Conservation (phyloP, 2,888 invertebrate species). For the Tuberolachnus salignus region DNA sequence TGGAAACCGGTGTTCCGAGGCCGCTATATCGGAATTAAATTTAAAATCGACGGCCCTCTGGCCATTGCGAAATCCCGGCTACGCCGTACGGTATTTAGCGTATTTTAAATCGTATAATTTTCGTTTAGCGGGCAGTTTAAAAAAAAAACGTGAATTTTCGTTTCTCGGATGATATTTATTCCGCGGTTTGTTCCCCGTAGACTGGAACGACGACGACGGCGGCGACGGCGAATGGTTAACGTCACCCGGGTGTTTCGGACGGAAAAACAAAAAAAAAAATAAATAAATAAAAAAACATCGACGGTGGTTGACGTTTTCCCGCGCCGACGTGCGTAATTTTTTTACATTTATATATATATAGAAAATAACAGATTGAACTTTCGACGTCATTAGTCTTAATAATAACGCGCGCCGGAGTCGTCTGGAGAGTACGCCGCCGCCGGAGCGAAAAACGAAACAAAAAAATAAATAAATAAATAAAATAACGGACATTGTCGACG, state of each 20-base stretch:
- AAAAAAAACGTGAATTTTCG: slow-evolving; percentile 17
- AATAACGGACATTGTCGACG: slow-evolving; percentile 30
- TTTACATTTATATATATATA: not conserved
- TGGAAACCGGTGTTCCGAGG: too few species aligned
- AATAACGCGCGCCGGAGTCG: slow-evolving; percentile 28
- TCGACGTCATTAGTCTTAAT: slow-evolving; percentile 53
- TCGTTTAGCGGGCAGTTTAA: too few species aligned
- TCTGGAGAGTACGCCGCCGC: slow-evolving; percentile 8
- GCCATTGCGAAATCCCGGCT: too few species aligned
- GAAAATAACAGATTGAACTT: slow-evolving; percentile 48
- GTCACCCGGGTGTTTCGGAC: slow-evolving; percentile 8
- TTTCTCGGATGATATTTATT: not conserved
- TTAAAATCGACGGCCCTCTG: too few species aligned
- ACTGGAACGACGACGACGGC: slow-evolving; percentile 31
- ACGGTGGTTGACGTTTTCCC: not conserved
- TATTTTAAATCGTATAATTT: too few species aligned
- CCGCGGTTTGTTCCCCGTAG: slow-evolving; percentile 2
- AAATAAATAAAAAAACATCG: too few species aligned
- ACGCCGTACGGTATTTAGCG: too few species aligned
- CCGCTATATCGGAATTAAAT: too few species aligned
- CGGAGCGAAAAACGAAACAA: not conserved
- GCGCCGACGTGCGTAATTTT: too few species aligned
- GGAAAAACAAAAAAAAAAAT: too few species aligned
- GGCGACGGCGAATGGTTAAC: slow-evolving; percentile 17
- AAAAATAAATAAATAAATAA: slow-evolving; percentile 10